Conservation (phyloP, 2,113 vertebrate genomes). For the Eptatretus burgeri region DNA sequence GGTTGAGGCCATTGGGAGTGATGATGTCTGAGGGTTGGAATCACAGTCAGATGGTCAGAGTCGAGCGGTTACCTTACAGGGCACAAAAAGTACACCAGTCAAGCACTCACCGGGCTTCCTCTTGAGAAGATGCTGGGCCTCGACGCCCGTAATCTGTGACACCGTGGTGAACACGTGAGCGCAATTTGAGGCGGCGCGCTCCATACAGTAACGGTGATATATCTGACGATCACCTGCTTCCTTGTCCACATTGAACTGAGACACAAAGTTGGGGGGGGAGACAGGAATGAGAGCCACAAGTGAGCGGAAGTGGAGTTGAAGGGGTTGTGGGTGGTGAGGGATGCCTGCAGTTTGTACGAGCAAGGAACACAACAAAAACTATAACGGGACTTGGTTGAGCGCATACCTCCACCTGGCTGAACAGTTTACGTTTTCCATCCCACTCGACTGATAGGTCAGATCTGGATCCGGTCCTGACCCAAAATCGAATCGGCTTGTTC, state of each 20-base stretch:
- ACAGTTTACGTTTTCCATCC: too few relatives aligned
- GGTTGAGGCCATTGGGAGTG: conserved; percentile 72
- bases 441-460: too few relatives aligned
- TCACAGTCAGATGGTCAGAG: too few relatives aligned
- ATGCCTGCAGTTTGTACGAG: background rate
- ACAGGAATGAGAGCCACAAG: too few relatives aligned
- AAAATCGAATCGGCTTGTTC: too few relatives aligned
- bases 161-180: conserved; percentile 78
- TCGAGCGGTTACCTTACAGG: too few relatives aligned
- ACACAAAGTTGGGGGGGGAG: conserved; percentile 8
- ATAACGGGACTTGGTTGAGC: background rate
- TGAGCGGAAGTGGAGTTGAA: background rate
- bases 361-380: background rate
- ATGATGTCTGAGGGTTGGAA: conserved; percentile 34
- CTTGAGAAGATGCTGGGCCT: conserved; percentile 72
- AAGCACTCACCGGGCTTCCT: conserved; percentile 34
- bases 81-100: background rate
- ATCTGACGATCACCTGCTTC: conserved; percentile 85
- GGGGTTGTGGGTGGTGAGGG: background rate
- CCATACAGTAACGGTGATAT: conserved; percentile 83
- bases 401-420: too few relatives aligned
- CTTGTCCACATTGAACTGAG: conserved; percentile 61
- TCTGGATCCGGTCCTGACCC: too few relatives aligned
- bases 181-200: conserved; percentile 54
- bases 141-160: conserved; percentile 71